phyloP scores from a whole-genome alignment of 2,113 vertebrate species.

The Colistium nudipinnis region DNA sequence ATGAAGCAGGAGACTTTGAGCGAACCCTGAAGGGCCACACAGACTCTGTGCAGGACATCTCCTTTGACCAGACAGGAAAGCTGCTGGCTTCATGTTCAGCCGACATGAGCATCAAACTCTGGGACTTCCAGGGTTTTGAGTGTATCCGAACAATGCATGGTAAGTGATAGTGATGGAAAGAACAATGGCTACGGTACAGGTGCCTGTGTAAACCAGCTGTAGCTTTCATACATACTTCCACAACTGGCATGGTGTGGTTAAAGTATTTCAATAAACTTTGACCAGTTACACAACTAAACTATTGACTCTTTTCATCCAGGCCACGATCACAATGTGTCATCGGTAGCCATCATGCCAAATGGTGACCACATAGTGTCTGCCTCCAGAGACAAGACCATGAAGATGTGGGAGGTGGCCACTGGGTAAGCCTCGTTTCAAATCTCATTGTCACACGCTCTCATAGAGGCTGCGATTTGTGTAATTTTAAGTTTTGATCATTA shows the following conservation, averaged over 20 bases:
- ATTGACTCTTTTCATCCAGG: conserved; percentile 78
- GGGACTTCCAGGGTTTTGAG: conserved; percentile 99
- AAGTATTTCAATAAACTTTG: not conserved
- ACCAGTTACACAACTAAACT: conserved; percentile 2
- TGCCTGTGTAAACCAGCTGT: not conserved
- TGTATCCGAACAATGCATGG: conserved; percentile 99
- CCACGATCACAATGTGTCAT: conserved; percentile 99
- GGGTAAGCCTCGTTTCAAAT: conserved; percentile 83
- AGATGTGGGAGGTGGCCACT: conserved; percentile 99
- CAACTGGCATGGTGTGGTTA: not conserved
- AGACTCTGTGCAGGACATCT: conserved; percentile 99
- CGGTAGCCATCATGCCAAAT: conserved; percentile 99
- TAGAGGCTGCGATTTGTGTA: not conserved
- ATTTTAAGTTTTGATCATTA: not conserved
- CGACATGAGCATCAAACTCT: conserved; percentile 99
- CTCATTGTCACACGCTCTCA: not conserved
- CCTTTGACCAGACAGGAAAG: conserved; percentile 97
- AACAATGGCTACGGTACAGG: not conserved
- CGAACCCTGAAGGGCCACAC: conserved; percentile 98
- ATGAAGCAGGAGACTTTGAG: conserved; percentile 98
- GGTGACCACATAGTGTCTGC: conserved; percentile 99
- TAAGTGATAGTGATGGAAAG: conserved; percentile 66
- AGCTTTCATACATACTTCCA: not conserved
- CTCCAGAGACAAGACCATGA: conserved; percentile 99
- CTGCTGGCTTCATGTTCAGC: conserved; percentile 98